Conservation (phyloP, 2,113 vertebrate genomes). For the Anoura caudifer region DNA sequence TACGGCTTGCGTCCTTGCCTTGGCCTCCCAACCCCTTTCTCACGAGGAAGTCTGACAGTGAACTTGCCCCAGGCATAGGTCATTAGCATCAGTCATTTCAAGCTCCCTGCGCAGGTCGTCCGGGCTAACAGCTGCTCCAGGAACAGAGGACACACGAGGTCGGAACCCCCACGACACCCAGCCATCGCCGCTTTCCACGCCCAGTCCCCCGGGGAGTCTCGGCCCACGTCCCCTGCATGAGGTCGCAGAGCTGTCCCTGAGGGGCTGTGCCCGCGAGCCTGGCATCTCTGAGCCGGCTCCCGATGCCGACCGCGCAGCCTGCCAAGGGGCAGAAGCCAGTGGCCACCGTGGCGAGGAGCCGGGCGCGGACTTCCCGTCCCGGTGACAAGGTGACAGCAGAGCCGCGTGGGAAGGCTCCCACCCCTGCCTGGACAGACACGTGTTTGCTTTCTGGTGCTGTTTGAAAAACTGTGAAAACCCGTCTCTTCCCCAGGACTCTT, state of each 20-base stretch:
- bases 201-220: fast-evolving
- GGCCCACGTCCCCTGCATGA: background rate
- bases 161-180: fast-evolving
- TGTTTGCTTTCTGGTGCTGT: background rate
- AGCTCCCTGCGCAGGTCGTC: background rate
- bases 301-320: fast-evolving
- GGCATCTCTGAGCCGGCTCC: fast-evolving
- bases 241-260: fast-evolving
- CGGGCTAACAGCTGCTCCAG: background rate
- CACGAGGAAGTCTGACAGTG: background rate
- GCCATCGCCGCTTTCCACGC: no score
- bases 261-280: background rate
- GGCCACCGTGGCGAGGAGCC: background rate
- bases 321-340: background rate
- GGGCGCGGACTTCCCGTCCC: background rate
- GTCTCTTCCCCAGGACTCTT: background rate
- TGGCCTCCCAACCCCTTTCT: background rate
- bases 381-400: background rate
- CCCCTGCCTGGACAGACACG: background rate
- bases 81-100: background rate
- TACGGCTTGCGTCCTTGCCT: background rate
- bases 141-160: background rate
- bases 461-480: background rate
- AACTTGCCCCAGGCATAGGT: background rate
- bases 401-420: background rate